Percentiles rank a stretch among this genome's conserved stretches.
Conservation (phyloP, 2,113 vertebrate genomes). For the Ondatra zibethicus region DNA sequence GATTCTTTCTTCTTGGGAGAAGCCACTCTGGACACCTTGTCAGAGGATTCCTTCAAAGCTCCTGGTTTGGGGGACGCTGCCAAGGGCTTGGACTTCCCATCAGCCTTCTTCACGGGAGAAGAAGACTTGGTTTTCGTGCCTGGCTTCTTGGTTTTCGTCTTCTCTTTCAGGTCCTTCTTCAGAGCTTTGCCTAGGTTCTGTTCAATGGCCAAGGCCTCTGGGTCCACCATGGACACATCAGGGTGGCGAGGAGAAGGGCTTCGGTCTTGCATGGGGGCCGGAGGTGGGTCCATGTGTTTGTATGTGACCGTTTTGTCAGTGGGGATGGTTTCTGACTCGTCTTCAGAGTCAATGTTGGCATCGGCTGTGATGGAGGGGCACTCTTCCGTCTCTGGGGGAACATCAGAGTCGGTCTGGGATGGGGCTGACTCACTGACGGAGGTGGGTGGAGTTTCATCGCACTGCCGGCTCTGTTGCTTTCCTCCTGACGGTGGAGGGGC, state of each 20-base stretch:
- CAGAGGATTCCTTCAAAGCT: conserved; percentile 90
- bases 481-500: conserved; percentile 92
- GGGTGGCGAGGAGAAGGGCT: conserved; percentile 94
- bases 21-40: conserved; percentile 90
- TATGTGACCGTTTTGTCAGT: conserved; percentile 96
- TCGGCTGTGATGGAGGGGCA: conserved; percentile 98
- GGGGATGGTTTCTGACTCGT: conserved; percentile 97
- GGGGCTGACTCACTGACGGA: conserved; percentile 96
- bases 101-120: conserved; percentile 93
- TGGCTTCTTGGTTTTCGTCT: conserved; percentile 94
- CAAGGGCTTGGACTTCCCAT: conserved; percentile 88
- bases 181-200: conserved; percentile 92
- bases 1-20: conserved; percentile 94
- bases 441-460: conserved; percentile 96
- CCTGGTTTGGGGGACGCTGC: conserved; percentile 90
- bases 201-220: conserved; percentile 92
- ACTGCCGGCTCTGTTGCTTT: conserved; percentile 92
- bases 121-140: conserved; percentile 92
- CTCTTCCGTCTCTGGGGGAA: conserved; percentile 96
- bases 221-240: conserved; percentile 97
- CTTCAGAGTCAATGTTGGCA: conserved; percentile 98
- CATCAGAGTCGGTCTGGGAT: conserved; percentile 96
- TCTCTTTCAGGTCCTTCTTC: conserved; percentile 94
- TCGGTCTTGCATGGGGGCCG: conserved; percentile 91
- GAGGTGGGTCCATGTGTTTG: conserved; percentile 94